phyloP scores from a whole-genome alignment of 1,140 invertebrate genomes.

The Aphis gossypii region DNA sequence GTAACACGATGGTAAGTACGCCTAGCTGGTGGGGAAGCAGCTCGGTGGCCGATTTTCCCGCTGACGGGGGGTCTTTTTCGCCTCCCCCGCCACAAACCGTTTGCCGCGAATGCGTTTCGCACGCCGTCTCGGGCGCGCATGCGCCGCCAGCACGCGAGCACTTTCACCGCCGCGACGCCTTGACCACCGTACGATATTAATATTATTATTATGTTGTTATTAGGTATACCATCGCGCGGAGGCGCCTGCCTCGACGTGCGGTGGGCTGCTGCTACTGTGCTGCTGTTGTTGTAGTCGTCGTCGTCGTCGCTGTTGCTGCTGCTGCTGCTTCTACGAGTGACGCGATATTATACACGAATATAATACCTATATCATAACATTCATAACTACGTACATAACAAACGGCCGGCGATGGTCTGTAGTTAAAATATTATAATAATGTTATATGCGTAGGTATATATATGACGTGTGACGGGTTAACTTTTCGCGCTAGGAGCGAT shows the following conservation, averaged over 20 bases:
- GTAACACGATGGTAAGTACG: not conserved
- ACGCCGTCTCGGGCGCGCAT: not conserved
- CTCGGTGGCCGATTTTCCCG: not conserved
- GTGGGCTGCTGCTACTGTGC: not conserved
- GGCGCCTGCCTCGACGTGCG: not conserved
- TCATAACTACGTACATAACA: too few relatives aligned
- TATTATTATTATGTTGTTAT: not conserved
- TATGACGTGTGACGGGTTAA: too few relatives aligned
- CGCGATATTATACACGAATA: not conserved
- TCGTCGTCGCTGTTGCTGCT: too few relatives aligned
- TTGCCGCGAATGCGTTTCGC: not conserved
- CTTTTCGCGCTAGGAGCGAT: too few relatives aligned
- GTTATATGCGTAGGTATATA: too few relatives aligned
- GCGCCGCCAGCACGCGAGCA: not conserved
- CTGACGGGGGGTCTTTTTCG: conserved; percentile 21
- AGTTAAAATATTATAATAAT: too few relatives aligned
- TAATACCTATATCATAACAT: too few relatives aligned
- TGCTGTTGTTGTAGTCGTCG: too few relatives aligned
- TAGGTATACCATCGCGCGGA: not conserved
- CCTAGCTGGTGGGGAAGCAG: not conserved
- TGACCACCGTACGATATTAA: not conserved
- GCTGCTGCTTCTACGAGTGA: not conserved
- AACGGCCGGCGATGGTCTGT: too few relatives aligned
- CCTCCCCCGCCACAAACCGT: not conserved
- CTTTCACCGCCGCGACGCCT: not conserved